Evolutionary conservation across 2,797 vertebrate genomes (phyloP), one percentile per base, ranked within the genome.

Genomic region (Amblyopsis hoosieri): DNA sequence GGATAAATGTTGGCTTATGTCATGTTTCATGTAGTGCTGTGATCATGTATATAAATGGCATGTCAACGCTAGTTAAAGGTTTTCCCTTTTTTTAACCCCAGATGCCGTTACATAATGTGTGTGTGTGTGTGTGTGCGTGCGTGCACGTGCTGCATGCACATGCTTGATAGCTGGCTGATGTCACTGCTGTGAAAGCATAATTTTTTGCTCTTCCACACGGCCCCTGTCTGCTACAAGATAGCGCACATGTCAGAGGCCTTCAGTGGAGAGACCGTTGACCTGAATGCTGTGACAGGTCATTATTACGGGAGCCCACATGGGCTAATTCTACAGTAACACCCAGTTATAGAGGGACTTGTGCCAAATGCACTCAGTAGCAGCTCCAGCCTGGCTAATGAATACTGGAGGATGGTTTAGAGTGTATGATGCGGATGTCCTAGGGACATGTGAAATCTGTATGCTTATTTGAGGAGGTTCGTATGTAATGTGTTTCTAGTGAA

Each of bases 371-470:
- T 64, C 48, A 48, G 33, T 67, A 23, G 23, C 23, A 23, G 23
- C 72, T 67, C 33, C 54, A 76, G 81, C 23, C 8, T 29, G 51
- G 54, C 66, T 67, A 54, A 79, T 90, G 67, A 88, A 89, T 90
- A 90, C 87, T 88, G 74, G 72, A 90, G 76, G 58, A 37, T 54
- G 66, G 58, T 81, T 83, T 66, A 69, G 59, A 79, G 64, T 69
- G 66, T 51, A 72, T 45, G 62, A 67, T 85, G 62, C 64, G 76
- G 72, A 76, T 71, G 69, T 77, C 63, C 69, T 64, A 53, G 67
- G 79, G 76, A 69, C 66, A 66, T 54, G 68, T 74, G 48, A 37
- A 37, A 37, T 54, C 19, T 54, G 52, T 54, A 29, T 54, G 52
- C 6, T 19, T 54, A 12, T 54, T 19, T 54, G 52, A 87, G 54